Evolutionary conservation across 2,888 invertebrate genomes (phyloP).

Genomic region (Dyspetes luteomarginatus): DNA sequence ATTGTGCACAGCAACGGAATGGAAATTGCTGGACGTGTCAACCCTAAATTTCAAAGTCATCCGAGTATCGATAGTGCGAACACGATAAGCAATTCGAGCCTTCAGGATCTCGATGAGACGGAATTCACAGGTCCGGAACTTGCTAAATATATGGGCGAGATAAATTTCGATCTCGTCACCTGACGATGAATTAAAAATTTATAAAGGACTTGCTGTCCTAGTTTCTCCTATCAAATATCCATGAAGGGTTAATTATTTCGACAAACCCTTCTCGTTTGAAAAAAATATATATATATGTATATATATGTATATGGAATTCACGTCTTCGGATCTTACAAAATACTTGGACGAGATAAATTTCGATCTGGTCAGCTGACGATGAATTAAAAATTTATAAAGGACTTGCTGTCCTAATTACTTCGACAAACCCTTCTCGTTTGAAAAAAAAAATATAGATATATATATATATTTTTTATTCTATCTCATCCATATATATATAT

Average conservation of each 20-base stretch:
- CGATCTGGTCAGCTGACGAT: constrained; percentile 75
- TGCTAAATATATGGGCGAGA: constrained; percentile 88
- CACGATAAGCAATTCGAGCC: constrained; percentile 90
- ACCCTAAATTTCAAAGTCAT: constrained; percentile 82
- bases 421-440: no score
- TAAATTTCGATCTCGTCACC: constrained; percentile 84
- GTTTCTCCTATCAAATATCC: background rate
- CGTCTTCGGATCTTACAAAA: constrained; percentile 88
- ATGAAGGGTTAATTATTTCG: background rate
- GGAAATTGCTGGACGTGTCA: constrained; percentile 57
- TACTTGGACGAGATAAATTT: constrained; percentile 89
- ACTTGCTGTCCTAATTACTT: no score
- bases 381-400: background rate
- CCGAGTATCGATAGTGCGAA: constrained; percentile 84
- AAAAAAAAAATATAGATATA: no score
- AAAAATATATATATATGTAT: no score
- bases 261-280: background rate
- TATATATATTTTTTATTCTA: no score
- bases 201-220: background rate
- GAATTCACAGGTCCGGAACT: constrained; percentile 89
- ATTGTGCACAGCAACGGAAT: constrained; percentile 3
- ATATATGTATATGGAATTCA: constrained; percentile 88
- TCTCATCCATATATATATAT: no score
- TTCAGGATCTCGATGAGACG: constrained; percentile 88
- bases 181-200: constrained; percentile 62